Conservation (phyloP, 2,113 vertebrate species). For the Oreochromis spilurus region DNA sequence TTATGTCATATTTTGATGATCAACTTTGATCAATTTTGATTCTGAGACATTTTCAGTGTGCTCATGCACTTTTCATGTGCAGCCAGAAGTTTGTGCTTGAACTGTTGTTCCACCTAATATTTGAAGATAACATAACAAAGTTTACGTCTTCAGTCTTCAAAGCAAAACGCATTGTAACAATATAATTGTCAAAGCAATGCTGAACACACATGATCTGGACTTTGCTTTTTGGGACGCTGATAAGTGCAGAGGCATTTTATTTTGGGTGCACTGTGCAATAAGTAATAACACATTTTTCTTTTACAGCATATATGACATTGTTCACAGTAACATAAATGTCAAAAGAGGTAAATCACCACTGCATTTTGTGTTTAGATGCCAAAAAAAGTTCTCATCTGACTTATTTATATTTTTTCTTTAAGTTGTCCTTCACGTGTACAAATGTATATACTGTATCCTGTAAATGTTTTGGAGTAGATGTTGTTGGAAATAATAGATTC, state of each 20-base stretch:
- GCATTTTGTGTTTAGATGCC: not conserved
- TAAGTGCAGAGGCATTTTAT: not conserved
- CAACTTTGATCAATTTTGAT: not conserved
- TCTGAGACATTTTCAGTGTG: not conserved
- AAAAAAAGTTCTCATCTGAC: constrained; percentile 4
- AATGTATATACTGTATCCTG: constrained; percentile 58
- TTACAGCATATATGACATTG: not conserved
- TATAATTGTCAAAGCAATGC: not conserved
- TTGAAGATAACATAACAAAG: not conserved
- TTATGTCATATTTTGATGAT: not conserved
- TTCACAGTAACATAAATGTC: not conserved
- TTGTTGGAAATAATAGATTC: constrained; percentile 28
- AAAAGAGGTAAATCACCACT: not conserved
- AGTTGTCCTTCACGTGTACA: constrained; percentile 33
- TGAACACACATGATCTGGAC: not conserved
- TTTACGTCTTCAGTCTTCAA: not conserved
- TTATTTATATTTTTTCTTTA: constrained; percentile 51
- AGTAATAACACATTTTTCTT: not conserved
- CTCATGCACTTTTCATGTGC: not conserved
- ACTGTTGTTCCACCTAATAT: not conserved
- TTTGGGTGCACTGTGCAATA: constrained; percentile 17
- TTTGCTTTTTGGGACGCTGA: not conserved
- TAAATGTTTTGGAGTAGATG: constrained; percentile 56
- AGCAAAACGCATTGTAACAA: not conserved
- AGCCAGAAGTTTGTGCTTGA: not conserved